A percentile compares a stretch with the other conserved stretches of the same genome.
Conservation (phyloP, 2,113 vertebrate genomes). For the Chauna torquata region DNA sequence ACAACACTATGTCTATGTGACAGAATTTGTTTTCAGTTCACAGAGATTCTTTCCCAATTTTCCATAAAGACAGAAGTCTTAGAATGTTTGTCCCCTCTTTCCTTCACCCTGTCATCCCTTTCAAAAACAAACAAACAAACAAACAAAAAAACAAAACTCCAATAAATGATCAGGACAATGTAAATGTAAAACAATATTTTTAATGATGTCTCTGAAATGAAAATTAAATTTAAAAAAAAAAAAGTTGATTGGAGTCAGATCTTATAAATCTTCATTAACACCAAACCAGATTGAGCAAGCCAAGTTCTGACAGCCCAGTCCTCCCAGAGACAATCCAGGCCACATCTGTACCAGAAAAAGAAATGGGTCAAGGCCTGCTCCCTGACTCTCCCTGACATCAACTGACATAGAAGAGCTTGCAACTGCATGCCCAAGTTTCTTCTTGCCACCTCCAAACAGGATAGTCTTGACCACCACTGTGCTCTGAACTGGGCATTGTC, state of each 20-base stretch:
- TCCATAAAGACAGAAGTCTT: background rate
- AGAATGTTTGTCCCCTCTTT: background rate
- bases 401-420: background rate
- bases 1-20: background rate
- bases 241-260: background rate
- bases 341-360: background rate
- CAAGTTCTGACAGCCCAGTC: background rate
- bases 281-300: background rate
- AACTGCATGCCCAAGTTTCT: background rate
- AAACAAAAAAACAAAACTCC: background rate
- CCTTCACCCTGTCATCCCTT: background rate
- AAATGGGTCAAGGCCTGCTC: background rate
- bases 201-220: background rate
- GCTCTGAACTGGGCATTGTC: background rate
- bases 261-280: background rate
- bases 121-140: background rate
- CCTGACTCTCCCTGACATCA: background rate
- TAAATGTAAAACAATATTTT: background rate
- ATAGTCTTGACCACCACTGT: background rate
- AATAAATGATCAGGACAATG: background rate
- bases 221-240: background rate
- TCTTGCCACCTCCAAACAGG: background rate
- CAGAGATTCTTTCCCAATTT: background rate
- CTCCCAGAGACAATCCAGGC: background rate
- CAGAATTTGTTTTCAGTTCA: background rate